Conservation (phyloP, 2,113 vertebrate species). For the Trogon surrucura region DNA sequence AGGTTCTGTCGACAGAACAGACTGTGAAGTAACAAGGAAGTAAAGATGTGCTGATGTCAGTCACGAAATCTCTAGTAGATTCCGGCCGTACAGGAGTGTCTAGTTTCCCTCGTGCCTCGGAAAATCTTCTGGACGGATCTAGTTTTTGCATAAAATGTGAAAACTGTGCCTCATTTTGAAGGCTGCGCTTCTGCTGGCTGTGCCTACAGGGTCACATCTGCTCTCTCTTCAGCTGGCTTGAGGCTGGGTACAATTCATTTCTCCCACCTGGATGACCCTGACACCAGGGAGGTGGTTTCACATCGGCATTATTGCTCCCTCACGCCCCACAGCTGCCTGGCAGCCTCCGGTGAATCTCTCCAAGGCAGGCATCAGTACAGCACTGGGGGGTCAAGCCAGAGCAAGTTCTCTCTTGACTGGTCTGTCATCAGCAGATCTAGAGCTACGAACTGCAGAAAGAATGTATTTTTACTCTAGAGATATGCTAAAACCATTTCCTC, state of each 20-base stretch:
- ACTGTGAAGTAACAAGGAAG: neutral
- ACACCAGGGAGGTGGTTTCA: neutral
- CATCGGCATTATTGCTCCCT: neutral
- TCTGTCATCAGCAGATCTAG: neutral
- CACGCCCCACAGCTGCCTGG: neutral
- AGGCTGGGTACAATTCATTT: neutral
- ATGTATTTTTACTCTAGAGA: accelerated
- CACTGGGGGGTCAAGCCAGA: neutral
- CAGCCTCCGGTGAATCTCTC: neutral
- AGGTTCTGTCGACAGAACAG: neutral
- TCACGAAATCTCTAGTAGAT: neutral
- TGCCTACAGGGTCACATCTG: neutral
- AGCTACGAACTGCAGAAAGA: neutral
- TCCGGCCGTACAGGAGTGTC: neutral
- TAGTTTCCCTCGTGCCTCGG: neutral
- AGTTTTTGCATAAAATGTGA: neutral
- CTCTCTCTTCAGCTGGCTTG: neutral
- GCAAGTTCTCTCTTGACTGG: neutral
- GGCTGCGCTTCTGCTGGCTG: neutral
- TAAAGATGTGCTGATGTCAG: accelerated
- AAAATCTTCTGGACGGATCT: neutral
- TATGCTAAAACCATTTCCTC: neutral
- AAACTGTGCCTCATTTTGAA: neutral
- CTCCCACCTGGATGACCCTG: neutral
- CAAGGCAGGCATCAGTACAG: accelerated